These are phyloP conservation scores for Orthonyx spaldingii DNA, from an alignment of 2,113 vertebrate species.

Conservation along the genomic window DNA sequence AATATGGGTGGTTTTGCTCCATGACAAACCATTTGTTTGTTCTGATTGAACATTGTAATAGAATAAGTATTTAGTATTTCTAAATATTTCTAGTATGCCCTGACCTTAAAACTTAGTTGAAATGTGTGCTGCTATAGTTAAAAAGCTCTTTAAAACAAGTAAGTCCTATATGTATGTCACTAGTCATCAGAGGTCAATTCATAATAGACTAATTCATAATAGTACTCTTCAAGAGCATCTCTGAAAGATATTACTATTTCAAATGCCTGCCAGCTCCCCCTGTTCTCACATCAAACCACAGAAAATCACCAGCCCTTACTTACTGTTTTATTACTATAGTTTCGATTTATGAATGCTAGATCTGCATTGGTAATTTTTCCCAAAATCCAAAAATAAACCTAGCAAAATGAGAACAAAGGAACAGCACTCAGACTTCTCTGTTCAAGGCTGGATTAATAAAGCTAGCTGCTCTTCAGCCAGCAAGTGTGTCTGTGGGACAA, in stretches of 20 bases:
- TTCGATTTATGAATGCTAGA: not conserved
- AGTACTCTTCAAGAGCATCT: not conserved
- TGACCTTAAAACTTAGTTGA: not conserved
- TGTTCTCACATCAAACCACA: not conserved
- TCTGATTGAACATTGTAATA: not conserved
- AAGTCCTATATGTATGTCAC: not conserved
- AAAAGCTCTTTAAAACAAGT: not conserved
- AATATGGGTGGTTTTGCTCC: not conserved
- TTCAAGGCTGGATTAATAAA: not conserved
- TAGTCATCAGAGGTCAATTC: not conserved
- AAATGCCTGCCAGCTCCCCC: not conserved
- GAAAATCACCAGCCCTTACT: not conserved
- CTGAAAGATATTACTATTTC: not conserved
- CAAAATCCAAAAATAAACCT: not conserved
- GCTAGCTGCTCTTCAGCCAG: not conserved
- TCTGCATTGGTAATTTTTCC: not conserved
- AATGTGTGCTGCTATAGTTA: not conserved
- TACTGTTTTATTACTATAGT: not conserved
- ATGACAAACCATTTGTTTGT: not conserved
- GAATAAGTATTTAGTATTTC: not conserved
- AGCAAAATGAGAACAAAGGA: not conserved
- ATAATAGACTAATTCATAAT: not conserved
- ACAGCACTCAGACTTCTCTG: fast-evolving
- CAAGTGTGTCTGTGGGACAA: not conserved
- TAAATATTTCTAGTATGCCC: not conserved